phyloP scores from a whole-genome alignment of 1,140 invertebrate species.

The Dreissena rostriformis region DNA sequence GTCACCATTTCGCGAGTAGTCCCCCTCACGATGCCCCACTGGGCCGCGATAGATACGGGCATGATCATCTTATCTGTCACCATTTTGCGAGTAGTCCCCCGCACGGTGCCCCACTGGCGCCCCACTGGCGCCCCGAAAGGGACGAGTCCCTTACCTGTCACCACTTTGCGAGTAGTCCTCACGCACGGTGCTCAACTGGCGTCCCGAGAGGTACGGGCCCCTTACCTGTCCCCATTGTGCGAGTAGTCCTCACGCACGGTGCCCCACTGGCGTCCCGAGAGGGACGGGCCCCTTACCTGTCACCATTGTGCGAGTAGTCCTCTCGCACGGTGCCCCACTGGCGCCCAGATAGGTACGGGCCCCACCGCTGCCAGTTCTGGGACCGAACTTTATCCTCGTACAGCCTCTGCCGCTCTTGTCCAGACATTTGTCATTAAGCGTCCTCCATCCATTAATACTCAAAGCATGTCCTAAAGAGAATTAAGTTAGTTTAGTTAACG shows the following conservation, averaged over 20 bases:
- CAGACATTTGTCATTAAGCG: slow-evolving; percentile 44
- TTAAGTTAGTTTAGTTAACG: no score
- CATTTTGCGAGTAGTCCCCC: slow-evolving; percentile 81
- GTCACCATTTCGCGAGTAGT: slow-evolving; percentile 79
- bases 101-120: slow-evolving; percentile 81
- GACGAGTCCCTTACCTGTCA: slow-evolving; percentile 81
- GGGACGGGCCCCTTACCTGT: slow-evolving; percentile 81
- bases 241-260: slow-evolving; percentile 82
- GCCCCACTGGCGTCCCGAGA: slow-evolving; percentile 81
- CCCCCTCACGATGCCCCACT: slow-evolving; percentile 82
- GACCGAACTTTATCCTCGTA: slow-evolving; percentile 70
- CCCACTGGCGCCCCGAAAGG: no score
- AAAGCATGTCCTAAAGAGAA: no score
- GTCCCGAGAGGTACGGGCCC: slow-evolving; percentile 81
- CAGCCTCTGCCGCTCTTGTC: slow-evolving; percentile 68
- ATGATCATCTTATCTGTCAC: slow-evolving; percentile 80
- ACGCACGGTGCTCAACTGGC: slow-evolving; percentile 82
- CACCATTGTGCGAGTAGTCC: slow-evolving; percentile 80
- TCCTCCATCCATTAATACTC: no score
- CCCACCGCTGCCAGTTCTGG: slow-evolving; percentile 81
- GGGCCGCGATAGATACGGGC: slow-evolving; percentile 80
- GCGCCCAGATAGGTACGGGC: slow-evolving; percentile 80
- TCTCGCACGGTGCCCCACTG: slow-evolving; percentile 82
- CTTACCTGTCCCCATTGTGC: slow-evolving; percentile 79
- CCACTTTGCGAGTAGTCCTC: slow-evolving; percentile 81